A percentile compares a stretch with the other conserved stretches of the same genome.
These are phyloP conservation scores for Blomia tropicalis DNA, from an alignment of 2,888 invertebrate genomes.

Conservation along the genomic window DNA sequence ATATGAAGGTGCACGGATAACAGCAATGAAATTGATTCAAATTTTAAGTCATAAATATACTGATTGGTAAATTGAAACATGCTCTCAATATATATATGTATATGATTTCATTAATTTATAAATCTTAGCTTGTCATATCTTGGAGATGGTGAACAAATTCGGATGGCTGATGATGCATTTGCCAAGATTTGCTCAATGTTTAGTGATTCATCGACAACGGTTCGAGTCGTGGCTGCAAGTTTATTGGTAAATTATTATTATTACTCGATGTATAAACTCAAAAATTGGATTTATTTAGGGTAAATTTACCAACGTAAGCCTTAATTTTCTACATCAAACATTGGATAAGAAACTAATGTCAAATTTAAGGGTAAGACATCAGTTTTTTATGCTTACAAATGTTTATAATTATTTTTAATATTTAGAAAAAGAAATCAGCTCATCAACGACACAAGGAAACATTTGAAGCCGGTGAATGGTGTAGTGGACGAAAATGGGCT, in stretches of 20 bases:
- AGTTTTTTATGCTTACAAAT: neutral
- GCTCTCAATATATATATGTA: too few species aligned
- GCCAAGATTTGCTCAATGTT: slow-evolving; percentile 81
- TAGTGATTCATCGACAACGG: slow-evolving; percentile 76
- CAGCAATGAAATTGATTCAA: slow-evolving; percentile 68
- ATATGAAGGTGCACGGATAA: slow-evolving; percentile 76
- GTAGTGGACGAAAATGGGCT: slow-evolving; percentile 72
- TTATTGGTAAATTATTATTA: slow-evolving; percentile 29
- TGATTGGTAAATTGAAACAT: slow-evolving; percentile 48
- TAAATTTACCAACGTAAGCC: slow-evolving; percentile 66
- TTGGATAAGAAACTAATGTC: slow-evolving; percentile 95
- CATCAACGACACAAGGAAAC: slow-evolving; percentile 70
- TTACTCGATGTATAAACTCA: neutral
- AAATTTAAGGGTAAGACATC: slow-evolving; percentile 63
- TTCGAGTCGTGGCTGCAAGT: slow-evolving; percentile 37
- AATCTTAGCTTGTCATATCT: slow-evolving; percentile 48
- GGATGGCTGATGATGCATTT: slow-evolving; percentile 88
- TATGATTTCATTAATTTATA: neutral
- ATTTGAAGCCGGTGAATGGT: slow-evolving; percentile 73
- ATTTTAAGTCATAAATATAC: slow-evolving; percentile 69
- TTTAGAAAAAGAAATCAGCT: slow-evolving; percentile 58
- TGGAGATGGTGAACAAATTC: slow-evolving; percentile 60
- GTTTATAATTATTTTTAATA: neutral
- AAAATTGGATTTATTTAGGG: slow-evolving; percentile 41
- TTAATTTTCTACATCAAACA: slow-evolving; percentile 80